Evolutionary conservation across 2,113 vertebrate species (phyloP).

Genomic region (Tyto alba): DNA sequence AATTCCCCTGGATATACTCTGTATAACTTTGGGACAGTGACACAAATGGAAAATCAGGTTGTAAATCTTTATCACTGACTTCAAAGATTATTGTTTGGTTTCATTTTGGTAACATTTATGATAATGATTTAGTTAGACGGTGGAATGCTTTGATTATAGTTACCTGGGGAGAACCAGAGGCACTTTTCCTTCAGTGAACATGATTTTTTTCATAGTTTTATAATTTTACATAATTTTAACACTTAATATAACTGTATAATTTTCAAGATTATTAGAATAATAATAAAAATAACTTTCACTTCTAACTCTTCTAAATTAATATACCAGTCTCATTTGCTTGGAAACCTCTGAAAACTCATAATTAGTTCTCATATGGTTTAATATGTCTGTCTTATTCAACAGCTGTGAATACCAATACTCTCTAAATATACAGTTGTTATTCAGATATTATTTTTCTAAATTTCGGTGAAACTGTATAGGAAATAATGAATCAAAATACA

Average conservation of each 20-base stretch:
- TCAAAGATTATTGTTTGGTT: neutral
- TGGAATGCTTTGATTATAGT: neutral
- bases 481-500: neutral
- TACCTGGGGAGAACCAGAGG: neutral
- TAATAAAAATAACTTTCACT: neutral
- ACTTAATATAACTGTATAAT: neutral
- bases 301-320: neutral
- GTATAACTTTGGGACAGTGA: neutral
- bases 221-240: neutral
- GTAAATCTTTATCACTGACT: neutral
- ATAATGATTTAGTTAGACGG: neutral
- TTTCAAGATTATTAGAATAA: neutral
- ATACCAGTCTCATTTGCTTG: neutral
- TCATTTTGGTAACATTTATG: neutral
- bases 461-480: neutral
- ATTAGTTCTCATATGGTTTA: neutral
- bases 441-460: neutral
- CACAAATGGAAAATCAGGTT: neutral
- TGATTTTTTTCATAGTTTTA: neutral
- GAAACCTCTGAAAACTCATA: neutral
- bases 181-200: neutral
- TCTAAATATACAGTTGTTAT: neutral
- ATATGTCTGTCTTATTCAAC: neutral
- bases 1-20: neutral
- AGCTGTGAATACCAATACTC: neutral